Percentiles rank a stretch among this genome's conserved stretches.
Conservation (phyloP, 2,113 vertebrate species). For the Rhizomys pruinosus region DNA sequence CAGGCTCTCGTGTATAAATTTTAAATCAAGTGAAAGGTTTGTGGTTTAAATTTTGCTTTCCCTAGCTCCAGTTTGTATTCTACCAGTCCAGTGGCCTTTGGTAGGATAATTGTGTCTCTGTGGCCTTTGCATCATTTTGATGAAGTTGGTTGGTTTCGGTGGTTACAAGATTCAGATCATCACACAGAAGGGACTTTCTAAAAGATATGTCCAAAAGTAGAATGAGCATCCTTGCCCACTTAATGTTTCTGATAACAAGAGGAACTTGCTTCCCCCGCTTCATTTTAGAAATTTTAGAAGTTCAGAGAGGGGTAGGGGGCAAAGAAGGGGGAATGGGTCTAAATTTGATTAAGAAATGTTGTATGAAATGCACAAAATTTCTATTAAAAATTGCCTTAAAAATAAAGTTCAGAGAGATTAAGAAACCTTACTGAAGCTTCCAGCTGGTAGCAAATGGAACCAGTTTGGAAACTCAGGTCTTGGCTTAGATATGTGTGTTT, state of each 20-base stretch:
- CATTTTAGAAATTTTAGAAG: constrained; percentile 29
- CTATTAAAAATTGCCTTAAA: too few species aligned
- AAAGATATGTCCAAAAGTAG: not conserved
- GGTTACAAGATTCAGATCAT: not conserved
- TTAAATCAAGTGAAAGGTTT: not conserved
- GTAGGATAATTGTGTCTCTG: not conserved
- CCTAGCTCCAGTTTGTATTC: not conserved
- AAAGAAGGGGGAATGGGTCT: too few species aligned
- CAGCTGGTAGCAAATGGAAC: not conserved
- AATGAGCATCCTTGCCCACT: not conserved
- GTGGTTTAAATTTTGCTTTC: not conserved
- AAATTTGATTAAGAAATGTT: too few species aligned
- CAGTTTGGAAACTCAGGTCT: not conserved
- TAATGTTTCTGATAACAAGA: not conserved
- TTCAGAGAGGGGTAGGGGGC: too few species aligned
- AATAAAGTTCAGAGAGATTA: not conserved
- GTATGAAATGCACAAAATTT: too few species aligned
- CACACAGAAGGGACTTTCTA: not conserved
- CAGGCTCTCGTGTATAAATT: not conserved
- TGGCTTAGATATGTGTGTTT: not conserved
- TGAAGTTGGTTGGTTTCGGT: not conserved
- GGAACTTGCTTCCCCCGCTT: constrained; percentile 11
- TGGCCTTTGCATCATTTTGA: not conserved
- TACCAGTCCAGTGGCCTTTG: not conserved
- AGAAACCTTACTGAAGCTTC: not conserved